These are phyloP conservation scores for Poeciliopsis turrubarensis DNA, from an alignment of 2,113 vertebrate genomes.

Conservation along the genomic window DNA sequence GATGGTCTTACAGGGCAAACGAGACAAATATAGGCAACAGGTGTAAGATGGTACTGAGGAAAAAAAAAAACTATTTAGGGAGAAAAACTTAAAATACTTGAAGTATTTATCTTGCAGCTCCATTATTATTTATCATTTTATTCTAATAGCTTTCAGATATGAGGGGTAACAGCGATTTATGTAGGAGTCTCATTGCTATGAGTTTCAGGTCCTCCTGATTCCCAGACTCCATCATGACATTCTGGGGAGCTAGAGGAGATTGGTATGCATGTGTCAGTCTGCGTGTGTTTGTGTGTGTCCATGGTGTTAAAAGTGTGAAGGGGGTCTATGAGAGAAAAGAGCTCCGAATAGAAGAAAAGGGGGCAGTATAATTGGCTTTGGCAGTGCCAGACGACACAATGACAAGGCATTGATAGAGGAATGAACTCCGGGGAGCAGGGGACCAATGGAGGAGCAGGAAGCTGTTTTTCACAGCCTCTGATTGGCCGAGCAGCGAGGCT, in stretches of 20 bases:
- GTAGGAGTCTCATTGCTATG: slow-evolving; percentile 51
- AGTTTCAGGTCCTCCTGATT: slow-evolving; percentile 49
- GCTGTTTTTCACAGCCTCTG: slow-evolving; percentile 65
- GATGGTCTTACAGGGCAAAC: background rate
- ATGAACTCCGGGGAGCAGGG: slow-evolving; percentile 59
- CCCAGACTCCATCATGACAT: slow-evolving; percentile 63
- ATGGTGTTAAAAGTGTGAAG: slow-evolving; percentile 43
- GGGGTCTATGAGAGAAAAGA: slow-evolving; percentile 53
- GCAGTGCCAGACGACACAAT: slow-evolving; percentile 71
- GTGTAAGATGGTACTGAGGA: too few relatives aligned
- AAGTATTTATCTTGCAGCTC: background rate
- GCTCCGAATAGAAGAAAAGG: slow-evolving; percentile 62
- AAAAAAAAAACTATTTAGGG: too few relatives aligned
- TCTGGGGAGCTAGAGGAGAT: slow-evolving; percentile 34
- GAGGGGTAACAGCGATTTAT: background rate
- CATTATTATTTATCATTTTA: background rate
- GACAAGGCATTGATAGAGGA: slow-evolving; percentile 70
- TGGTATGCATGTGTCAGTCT: slow-evolving; percentile 40
- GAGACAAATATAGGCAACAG: background rate
- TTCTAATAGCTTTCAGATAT: background rate
- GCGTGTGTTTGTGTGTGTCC: slow-evolving; percentile 33
- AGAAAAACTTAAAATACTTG: background rate
- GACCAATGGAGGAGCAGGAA: slow-evolving; percentile 70
- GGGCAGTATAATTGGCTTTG: slow-evolving; percentile 73
- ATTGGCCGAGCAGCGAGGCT: slow-evolving; percentile 71